Base-by-base conservation (phyloP, 2,888 invertebrate species). In the Alloscopus bannaensis region DNA sequence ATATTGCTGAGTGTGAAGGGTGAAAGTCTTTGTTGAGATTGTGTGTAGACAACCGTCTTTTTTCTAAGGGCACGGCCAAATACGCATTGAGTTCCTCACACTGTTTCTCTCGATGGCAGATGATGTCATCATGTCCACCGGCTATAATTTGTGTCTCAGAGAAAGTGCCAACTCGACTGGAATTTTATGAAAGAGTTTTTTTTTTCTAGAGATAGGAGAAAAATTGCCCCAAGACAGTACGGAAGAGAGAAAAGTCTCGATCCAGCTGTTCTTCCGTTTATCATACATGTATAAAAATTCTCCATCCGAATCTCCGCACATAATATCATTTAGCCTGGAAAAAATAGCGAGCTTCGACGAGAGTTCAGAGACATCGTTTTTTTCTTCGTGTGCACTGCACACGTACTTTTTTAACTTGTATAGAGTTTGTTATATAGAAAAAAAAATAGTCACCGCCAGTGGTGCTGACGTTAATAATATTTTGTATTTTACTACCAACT, bases 91-190 rank as follows among this genome's bases (percentile, higher is more conserved):
- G 45, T 11, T 45, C n/a, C 45, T 45, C 45, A 4, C 45, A 11
- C n/a, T 45, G n/a, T 45, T 36, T 45, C 45, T 18, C 4, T 45
- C 45, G n/a, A 4, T 16, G 45, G 45, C 45, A 72, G 73, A 80
- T 80, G 80, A 80, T 80, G 80, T 80, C 79, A 79, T 79, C 79
- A 79, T 70, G 70, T 79, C 80, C 80, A 73, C 73, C 64, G 80
- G 80, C 80, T 73, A 80, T 80, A 80, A 80, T 80, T 80, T 73
- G 73, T 66, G 65, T 66, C 73, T 73, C 29, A 40, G 36, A 66
- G 80, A 80, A 80, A 80, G 73, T 80, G 80, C 80, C 73, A 73
- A 80, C 72, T 73, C 62, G 55, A 69, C 69, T 55, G 64, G 64
- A 80, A 80, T 80, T 80, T 80, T 80, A 80, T 80, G 80, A 64